These are phyloP conservation scores for Perca fluviatilis DNA, from an alignment of 2,113 vertebrate genomes.

Conservation along the genomic window DNA sequence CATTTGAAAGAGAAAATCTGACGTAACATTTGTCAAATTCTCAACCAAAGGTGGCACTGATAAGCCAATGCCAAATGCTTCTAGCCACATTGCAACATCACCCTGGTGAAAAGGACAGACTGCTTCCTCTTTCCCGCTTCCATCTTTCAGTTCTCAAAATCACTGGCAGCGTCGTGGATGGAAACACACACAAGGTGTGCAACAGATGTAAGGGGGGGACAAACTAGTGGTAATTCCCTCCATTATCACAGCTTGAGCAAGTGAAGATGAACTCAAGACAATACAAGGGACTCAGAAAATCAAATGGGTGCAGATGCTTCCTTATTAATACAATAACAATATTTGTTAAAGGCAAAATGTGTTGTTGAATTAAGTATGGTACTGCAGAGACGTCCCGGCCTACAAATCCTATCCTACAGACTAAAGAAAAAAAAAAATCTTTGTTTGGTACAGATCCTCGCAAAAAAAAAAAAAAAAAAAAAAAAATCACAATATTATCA, in stretches of 20 bases:
- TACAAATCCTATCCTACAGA: too few species aligned
- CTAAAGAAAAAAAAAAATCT: too few species aligned
- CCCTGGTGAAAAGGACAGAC: not conserved
- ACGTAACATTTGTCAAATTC: not conserved
- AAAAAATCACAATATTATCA: too few species aligned
- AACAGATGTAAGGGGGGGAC: not conserved
- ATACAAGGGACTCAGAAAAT: not conserved
- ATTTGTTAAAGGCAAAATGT: too few species aligned
- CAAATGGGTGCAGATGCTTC: not conserved
- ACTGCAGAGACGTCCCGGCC: too few species aligned
- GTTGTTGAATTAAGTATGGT: too few species aligned
- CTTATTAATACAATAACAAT: not conserved
- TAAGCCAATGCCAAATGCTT: not conserved
- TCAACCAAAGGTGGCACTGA: not conserved
- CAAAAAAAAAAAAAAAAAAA: too few species aligned
- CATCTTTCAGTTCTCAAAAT: constrained; percentile 20
- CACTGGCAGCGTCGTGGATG: not conserved
- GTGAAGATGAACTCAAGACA: not conserved
- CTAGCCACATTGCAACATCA: not conserved
- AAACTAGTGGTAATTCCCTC: not conserved
- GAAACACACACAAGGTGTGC: not conserved
- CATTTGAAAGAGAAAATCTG: not conserved
- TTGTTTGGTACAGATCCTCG: too few species aligned
- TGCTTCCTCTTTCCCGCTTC: constrained; percentile 10
- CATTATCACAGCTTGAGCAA: not conserved